Base-by-base conservation (phyloP, 2,888 invertebrate genomes). In the Heliconius charithonia region DNA sequence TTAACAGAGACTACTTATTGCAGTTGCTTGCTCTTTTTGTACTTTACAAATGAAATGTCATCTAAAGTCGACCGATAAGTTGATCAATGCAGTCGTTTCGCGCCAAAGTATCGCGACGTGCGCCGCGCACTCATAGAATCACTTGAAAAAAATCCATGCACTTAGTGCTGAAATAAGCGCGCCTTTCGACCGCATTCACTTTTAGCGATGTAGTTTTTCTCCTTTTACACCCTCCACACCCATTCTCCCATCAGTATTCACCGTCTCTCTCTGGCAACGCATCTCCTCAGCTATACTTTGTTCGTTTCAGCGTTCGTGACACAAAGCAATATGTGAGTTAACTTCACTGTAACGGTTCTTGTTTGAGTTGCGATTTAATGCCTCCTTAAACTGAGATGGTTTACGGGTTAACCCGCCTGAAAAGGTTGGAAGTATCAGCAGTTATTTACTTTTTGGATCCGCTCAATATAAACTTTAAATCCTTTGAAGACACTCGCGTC, bases 331-430 rank as follows among this genome's bases (percentile, higher is more conserved):
- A 94, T 94, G 94, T 93, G 94, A 94, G 94, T 94, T 93, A 93
- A 94, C 93, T 94, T 93, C 93, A 90, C 88, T 93, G 93, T 94
- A 94, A 94, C 94, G 92, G 93, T 91, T 93, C 93, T 94, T 94
- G 95, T 95, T 94, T 94, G 93, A 94, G 93, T 95, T 94, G 94
- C 94, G 93, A 94, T 95, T 94, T 95, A 94, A 95, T 94, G 95
- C 94, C 93, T 93, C 93, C 94, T 94, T 94, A 93, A 95, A 94
- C 94, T 93, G 93, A 93, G 94, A 94, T 93, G 94, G 93, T 95
- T 95, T 93, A 94, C 93, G 93, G 93, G 93, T 94, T 93, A 94
- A 92, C 93, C 92, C 91, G 91, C 88, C 89, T 90, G 91, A 92
- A 93, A 93, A 89, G 92, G 93, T 92, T 94, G 91, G 91, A 93